Evolutionary conservation across 2,888 invertebrate genomes (phyloP).

Genomic region (Caenorhabditis doughertyi): DNA sequence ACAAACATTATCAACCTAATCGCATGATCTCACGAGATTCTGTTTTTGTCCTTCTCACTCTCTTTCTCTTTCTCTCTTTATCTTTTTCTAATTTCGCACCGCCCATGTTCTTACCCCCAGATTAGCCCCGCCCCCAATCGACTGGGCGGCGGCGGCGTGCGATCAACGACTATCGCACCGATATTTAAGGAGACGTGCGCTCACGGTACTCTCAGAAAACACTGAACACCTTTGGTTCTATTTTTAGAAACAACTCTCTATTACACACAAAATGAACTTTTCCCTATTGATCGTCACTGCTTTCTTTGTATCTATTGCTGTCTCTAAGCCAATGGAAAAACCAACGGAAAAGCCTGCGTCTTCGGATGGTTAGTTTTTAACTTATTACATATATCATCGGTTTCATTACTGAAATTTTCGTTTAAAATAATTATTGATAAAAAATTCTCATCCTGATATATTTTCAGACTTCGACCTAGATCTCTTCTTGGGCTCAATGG

Average conservation of each 20-base stretch:
- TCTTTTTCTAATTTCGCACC: conserved; percentile 36
- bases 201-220: conserved; percentile 48
- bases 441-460: not conserved
- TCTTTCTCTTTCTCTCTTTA: conserved; percentile 4
- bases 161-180: conserved; percentile 54
- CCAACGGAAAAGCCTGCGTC: conserved; percentile 18
- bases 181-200: conserved; percentile 55
- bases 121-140: conserved; percentile 34
- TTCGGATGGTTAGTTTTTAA: conserved; percentile 40
- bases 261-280: conserved; percentile 46
- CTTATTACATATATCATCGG: no score
- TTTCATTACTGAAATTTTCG: no score
- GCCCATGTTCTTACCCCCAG: conserved; percentile 49
- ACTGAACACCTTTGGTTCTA: conserved; percentile 41
- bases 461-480: conserved; percentile 46
- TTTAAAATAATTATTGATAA: not conserved
- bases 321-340: conserved; percentile 45
- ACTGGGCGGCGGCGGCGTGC: conserved; percentile 58
- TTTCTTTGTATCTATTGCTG: conserved; percentile 45
- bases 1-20: conserved; percentile 62
- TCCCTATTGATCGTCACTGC: conserved; percentile 48
- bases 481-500: conserved; percentile 49
- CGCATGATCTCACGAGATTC: conserved; percentile 61
- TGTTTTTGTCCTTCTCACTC: conserved; percentile 38
- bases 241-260: conserved; percentile 42